Base-by-base conservation (phyloP, 1,140 invertebrate genomes). In the Drosophila hydei region DNA sequence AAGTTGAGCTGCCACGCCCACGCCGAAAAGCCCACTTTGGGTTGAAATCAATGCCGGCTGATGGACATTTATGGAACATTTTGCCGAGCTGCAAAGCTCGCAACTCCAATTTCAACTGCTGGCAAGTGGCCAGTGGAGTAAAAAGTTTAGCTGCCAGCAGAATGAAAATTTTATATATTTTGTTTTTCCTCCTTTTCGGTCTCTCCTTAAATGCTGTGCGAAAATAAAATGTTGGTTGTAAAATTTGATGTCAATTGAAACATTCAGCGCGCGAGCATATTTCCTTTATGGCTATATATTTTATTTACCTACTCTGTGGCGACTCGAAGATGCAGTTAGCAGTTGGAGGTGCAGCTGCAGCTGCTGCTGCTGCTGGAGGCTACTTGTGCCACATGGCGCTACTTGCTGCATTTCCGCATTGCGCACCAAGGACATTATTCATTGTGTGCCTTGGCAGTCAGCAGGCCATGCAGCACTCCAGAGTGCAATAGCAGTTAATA, bases 231-330 rank as follows among this genome's bases (percentile, higher is more conserved):
- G 74, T 50, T 68, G 77, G 62, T 72, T 75, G 77, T 85, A 75
- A 87, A 85, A 85, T 85, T 87, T 81, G 47, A 85, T 88, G 81
- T 59, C 81, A 84, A 85, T 85, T 85, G 81, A 85, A 85, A 77
- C 65, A 74, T 68, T 77, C 59, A 67, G 62, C 27, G 81, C 77
- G 77, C n/a, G 30, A 85, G 65, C 80, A 85, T 77, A 85, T 81
- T 85, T 87, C 81, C 81, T 81, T 87, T 85, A 85, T 85, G 77
- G 67, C 81, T 12, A 12, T 77, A 64, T 69, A 72, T 77, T 87
- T 81, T 85, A 84, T 84, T 85, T 84, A 84, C 81, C 73, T 77
- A 79, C 80, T 69, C 40, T n/a, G n/a, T n/a, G n/a, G 7, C 16
- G 58, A 18, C 33, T 38, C n/a, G 45, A 62, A 11, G 50, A 43